Percentiles rank a stretch among this genome's conserved stretches.
Conservation (phyloP, 2,888 invertebrate genomes). For the Laothoe populi region DNA sequence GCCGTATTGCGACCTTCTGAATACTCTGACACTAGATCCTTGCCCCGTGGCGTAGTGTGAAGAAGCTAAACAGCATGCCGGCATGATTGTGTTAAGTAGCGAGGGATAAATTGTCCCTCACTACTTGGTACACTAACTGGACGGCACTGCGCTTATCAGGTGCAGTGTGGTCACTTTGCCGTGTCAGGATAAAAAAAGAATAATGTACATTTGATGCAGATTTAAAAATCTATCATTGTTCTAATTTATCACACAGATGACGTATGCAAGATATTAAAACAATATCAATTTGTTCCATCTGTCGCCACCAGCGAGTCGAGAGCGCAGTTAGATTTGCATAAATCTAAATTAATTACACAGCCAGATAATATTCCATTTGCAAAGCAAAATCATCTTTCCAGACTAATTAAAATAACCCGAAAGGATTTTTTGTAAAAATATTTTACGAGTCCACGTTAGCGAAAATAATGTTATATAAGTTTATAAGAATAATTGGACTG, state of each 20-base stretch:
- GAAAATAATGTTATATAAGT: background rate
- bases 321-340: constrained; percentile 42
- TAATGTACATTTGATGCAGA: background rate
- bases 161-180: too few relatives aligned
- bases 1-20: too few relatives aligned
- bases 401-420: constrained; percentile 23
- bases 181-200: too few relatives aligned
- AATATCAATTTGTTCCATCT: background rate
- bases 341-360: constrained; percentile 53
- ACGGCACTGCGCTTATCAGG: too few relatives aligned
- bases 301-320: constrained; percentile 29
- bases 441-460: background rate
- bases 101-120: too few relatives aligned
- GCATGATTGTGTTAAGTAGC: too few relatives aligned
- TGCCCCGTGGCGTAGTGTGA: too few relatives aligned
- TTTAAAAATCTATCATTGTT: background rate
- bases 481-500: constrained; percentile 5
- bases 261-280: constrained; percentile 6
- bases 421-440: constrained; percentile 28
- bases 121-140: too few relatives aligned
- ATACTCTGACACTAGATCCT: too few relatives aligned
- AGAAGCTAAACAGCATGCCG: too few relatives aligned
- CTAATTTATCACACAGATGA: background rate
- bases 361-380: constrained; percentile 37
- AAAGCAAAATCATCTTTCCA: constrained; percentile 47